phyloP scores from a whole-genome alignment of 2,113 vertebrate genomes.

The Rutilus rutilus region DNA sequence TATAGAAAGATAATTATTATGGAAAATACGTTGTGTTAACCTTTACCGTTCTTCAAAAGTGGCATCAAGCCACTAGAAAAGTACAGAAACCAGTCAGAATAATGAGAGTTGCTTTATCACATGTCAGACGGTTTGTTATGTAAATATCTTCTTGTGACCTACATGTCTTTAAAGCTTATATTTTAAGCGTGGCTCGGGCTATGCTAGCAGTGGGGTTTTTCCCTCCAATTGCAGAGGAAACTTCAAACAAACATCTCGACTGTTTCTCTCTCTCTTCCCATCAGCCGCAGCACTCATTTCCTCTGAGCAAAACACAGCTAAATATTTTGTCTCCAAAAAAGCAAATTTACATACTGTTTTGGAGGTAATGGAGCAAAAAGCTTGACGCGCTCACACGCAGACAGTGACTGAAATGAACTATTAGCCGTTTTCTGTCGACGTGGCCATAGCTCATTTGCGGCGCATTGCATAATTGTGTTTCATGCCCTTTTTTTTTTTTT shows the following conservation, averaged over 20 bases:
- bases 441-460: slow-evolving; percentile 58
- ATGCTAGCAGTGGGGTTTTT: slow-evolving; percentile 43
- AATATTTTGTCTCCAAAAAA: slow-evolving; percentile 59
- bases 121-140: slow-evolving; percentile 48
- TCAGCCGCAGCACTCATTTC: slow-evolving; percentile 61
- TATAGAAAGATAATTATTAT: background rate
- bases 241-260: slow-evolving; percentile 57
- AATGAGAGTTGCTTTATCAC: slow-evolving; percentile 40
- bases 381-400: slow-evolving; percentile 49
- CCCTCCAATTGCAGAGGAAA: slow-evolving; percentile 44
- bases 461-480: slow-evolving; percentile 52
- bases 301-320: slow-evolving; percentile 57
- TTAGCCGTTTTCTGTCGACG: slow-evolving; percentile 56
- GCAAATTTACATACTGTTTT: slow-evolving; percentile 57
- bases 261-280: slow-evolving; percentile 27
- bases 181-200: slow-evolving; percentile 46
- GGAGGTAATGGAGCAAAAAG: slow-evolving; percentile 60
- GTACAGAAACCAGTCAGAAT: slow-evolving; percentile 30
- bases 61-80: background rate
- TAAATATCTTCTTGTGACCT: slow-evolving; percentile 54
- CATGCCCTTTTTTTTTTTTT: background rate
- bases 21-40: slow-evolving; percentile 4
- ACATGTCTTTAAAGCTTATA: slow-evolving; percentile 52
- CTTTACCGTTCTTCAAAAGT: background rate
- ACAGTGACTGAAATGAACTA: slow-evolving; percentile 60